Evolutionary conservation across 2,888 invertebrate genomes (phyloP).

Genomic region (Mesochorus sp.): DNA sequence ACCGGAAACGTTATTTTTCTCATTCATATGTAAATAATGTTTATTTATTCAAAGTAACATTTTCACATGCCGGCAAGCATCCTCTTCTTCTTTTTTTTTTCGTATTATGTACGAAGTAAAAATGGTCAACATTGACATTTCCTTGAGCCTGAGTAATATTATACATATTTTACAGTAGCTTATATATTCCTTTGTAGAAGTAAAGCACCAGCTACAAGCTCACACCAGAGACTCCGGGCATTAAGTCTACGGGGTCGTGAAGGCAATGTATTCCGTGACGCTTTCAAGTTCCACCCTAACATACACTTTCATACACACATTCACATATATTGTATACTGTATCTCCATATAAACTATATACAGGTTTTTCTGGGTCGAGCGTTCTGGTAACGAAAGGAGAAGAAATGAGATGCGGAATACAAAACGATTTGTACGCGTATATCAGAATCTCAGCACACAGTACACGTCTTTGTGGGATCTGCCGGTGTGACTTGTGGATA

Average conservation of each 20-base stretch:
- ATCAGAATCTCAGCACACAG: slow-evolving; percentile 8
- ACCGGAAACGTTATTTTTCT: no score
- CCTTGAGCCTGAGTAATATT: slow-evolving; percentile 14
- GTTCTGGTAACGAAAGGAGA: slow-evolving; percentile 32
- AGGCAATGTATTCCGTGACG: slow-evolving; percentile 56
- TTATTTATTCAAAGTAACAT: no score
- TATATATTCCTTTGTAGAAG: slow-evolving; percentile 52
- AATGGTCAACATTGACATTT: slow-evolving; percentile 46
- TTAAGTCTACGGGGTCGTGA: slow-evolving; percentile 23
- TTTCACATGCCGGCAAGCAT: no score
- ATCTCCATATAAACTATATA: no score
- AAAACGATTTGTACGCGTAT: slow-evolving; percentile 50
- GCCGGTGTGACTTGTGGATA: slow-evolving; percentile 4
- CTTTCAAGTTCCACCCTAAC: not conserved
- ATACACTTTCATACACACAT: no score
- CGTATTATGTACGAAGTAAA: not conserved
- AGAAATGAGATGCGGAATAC: slow-evolving; percentile 58
- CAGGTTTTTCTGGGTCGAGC: not conserved
- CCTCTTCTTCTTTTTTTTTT: not conserved
- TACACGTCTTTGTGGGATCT: not conserved
- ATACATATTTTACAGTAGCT: slow-evolving; percentile 43
- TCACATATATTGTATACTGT: no score
- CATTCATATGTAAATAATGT: not conserved
- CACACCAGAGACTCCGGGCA: slow-evolving; percentile 11
- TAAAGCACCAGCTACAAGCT: not conserved